These are phyloP conservation scores for Ophion obscuratus DNA, from an alignment of 2,888 invertebrate species.

Conservation along the genomic window DNA sequence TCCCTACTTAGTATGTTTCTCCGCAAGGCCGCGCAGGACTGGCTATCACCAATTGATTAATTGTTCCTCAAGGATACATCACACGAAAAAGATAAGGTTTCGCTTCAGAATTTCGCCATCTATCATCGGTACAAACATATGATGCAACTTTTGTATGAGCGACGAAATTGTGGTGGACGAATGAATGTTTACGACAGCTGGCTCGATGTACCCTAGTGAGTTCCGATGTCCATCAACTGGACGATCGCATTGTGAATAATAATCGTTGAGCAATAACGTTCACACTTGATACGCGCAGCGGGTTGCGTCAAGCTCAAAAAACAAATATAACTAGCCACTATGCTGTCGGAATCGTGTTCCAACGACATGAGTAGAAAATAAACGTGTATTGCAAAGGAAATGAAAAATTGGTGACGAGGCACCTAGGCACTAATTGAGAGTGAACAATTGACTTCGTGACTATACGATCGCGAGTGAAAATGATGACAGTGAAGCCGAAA, in stretches of 20 bases:
- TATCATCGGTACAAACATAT: no score
- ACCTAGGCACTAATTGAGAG: conserved; percentile 64
- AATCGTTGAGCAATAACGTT: background rate
- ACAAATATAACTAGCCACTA: conserved; percentile 62
- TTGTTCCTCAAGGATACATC: no score
- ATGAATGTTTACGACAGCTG: background rate
- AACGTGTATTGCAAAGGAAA: conserved; percentile 55
- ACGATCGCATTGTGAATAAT: background rate
- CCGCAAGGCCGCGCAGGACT: no score
- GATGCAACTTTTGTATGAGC: no score
- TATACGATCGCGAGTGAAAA: conserved; percentile 49
- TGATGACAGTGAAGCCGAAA: conserved; percentile 47
- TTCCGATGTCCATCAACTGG: background rate
- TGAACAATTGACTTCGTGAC: conserved; percentile 42
- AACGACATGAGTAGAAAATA: conserved; percentile 72
- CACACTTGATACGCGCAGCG: conserved; percentile 74
- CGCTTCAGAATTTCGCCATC: no score
- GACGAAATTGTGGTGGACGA: background rate
- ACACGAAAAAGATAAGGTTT: no score
- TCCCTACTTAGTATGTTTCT: no score
- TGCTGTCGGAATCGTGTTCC: conserved; percentile 57
- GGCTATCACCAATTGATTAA: no score
- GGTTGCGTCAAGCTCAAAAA: conserved; percentile 66
- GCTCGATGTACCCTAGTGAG: background rate
- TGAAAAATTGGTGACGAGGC: conserved; percentile 64